These are phyloP conservation scores for Atopsyche davidsoni DNA, from an alignment of 1,140 invertebrate species.

Conservation along the genomic window DNA sequence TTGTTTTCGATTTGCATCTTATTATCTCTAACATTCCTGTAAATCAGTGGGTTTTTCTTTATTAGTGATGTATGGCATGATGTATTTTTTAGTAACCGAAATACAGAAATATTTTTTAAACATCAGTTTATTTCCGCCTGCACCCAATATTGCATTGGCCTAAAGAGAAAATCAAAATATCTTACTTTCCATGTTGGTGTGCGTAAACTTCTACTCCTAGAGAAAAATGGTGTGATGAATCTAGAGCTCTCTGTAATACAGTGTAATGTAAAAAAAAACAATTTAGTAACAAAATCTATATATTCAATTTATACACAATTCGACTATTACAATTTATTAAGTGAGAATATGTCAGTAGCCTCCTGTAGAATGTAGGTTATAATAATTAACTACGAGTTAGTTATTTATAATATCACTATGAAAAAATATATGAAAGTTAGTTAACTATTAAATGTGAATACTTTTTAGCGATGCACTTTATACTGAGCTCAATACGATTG, in stretches of 20 bases:
- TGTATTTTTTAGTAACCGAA: not conserved
- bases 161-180: not conserved
- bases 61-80: not conserved
- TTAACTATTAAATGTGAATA: no score
- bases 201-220: not conserved
- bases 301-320: conserved; percentile 1
- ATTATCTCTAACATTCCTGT: no score
- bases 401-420: no score
- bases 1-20: no score
- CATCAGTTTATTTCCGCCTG: not conserved
- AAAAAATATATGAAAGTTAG: no score
- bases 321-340: not conserved
- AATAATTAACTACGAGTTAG: no score
- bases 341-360: not conserved
- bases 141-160: not conserved
- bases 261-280: no score
- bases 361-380: no score
- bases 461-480: no score
- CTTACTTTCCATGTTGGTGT: not conserved
- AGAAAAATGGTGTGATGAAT: conserved; percentile 3
- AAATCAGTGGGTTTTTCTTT: not conserved
- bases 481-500: no score
- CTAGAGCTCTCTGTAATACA: no score
- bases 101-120: not conserved
- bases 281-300: not conserved